Base-by-base conservation (phyloP, 2,888 invertebrate genomes). In the Leptopilina drosophilae region DNA sequence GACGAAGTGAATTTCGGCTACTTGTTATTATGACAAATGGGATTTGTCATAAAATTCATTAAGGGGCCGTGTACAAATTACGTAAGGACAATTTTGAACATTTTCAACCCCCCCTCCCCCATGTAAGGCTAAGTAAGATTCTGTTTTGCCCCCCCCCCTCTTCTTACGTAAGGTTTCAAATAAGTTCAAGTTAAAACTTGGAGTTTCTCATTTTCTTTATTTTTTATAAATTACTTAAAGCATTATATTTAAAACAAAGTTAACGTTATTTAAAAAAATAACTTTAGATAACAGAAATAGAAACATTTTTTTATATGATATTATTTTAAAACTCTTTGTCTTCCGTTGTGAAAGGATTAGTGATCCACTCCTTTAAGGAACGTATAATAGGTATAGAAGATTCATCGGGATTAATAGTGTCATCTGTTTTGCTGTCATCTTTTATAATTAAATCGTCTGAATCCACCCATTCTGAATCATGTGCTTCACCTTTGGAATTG, bases 1-100 rank as follows among this genome's bases (percentile, higher is more conserved):
- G n/a, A n/a, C n/a, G n/a, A n/a, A n/a, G n/a, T n/a, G n/a, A n/a
- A n/a, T n/a, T n/a, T n/a, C n/a, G n/a, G n/a, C n/a, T n/a, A n/a
- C n/a, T n/a, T n/a, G n/a, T n/a, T n/a, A n/a, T n/a, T n/a, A n/a
- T n/a, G n/a, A n/a, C n/a, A n/a, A n/a, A n/a, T n/a, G n/a, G n/a
- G n/a, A n/a, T n/a, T n/a, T n/a, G n/a, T n/a, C n/a, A n/a, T n/a
- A n/a, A n/a, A n/a, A n/a, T n/a, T n/a, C n/a, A n/a, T n/a, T n/a
- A n/a, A n/a, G 49, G 59, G 59, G 59, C 59, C n/a, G 7, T 59
- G 59, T 59, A 59, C 59, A 59, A 59, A 59, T 59, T 59, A 59
- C 59, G 59, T 59, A 59, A 59, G 59, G 59, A n/a, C 59, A 59
- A 59, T 59, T 59, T 59, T 59, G 0, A 59, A 59, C 59, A 59